Conservation (phyloP, 2,888 invertebrate genomes). For the Hypena proboscidalis region DNA sequence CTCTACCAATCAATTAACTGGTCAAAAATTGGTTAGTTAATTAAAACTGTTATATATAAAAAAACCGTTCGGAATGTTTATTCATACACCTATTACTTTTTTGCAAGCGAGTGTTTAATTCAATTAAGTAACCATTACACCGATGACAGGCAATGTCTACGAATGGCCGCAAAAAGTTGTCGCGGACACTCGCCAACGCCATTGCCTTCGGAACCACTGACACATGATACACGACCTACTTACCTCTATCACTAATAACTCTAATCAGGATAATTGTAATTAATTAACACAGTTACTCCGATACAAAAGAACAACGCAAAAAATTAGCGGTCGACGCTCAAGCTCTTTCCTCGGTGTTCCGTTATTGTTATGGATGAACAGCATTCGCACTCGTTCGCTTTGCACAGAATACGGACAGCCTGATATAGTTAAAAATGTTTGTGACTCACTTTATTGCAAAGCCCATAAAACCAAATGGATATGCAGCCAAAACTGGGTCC, state of each 20-base stretch:
- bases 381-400: slow-evolving; percentile 50
- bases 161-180: slow-evolving; percentile 67
- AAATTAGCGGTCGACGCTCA: slow-evolving; percentile 49
- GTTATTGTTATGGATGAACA: slow-evolving; percentile 60
- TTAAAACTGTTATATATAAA: slow-evolving; percentile 30
- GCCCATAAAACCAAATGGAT: slow-evolving; percentile 43
- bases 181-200: slow-evolving; percentile 43
- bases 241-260: slow-evolving; percentile 62
- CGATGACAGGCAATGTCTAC: slow-evolving; percentile 67
- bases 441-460: slow-evolving; percentile 42
- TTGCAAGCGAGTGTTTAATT: slow-evolving; percentile 60
- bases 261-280: slow-evolving; percentile 73
- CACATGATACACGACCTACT: slow-evolving; percentile 64
- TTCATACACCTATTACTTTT: slow-evolving; percentile 39
- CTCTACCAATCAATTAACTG: background rate
- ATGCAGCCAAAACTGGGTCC: slow-evolving; percentile 25
- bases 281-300: slow-evolving; percentile 72
- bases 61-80: slow-evolving; percentile 26
- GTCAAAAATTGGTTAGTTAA: slow-evolving; percentile 14
- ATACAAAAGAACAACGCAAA: slow-evolving; percentile 59
- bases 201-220: slow-evolving; percentile 43
- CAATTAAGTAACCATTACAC: slow-evolving; percentile 68
- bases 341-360: slow-evolving; percentile 44
- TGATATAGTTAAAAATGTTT: slow-evolving; percentile 37
- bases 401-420: slow-evolving; percentile 43